Evolutionary conservation across 2,888 invertebrate species (phyloP).

Genomic region (Allolobophora icterica): DNA sequence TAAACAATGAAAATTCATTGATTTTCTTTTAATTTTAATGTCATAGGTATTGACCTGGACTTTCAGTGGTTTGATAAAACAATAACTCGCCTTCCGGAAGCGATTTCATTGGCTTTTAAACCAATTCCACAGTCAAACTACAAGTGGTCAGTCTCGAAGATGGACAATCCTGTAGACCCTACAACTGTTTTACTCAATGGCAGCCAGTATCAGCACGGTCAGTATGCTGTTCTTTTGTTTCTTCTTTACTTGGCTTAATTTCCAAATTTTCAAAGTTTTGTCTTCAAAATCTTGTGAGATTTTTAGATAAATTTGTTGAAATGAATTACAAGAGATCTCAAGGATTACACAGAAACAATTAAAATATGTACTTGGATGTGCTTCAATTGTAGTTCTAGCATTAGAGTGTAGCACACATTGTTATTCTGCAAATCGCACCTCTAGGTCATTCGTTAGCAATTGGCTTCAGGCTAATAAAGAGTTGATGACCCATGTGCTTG

Average conservation of each 20-base stretch:
- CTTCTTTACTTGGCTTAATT: neutral
- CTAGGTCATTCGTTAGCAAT: neutral
- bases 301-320: neutral
- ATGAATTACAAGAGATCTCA: neutral
- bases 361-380: neutral
- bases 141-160: conserved; percentile 53
- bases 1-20: neutral
- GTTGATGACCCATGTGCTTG: neutral
- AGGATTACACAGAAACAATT: neutral
- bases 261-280: neutral
- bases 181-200: conserved; percentile 56
- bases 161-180: conserved; percentile 56
- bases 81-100: conserved; percentile 58
- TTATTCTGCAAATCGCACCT: neutral
- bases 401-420: neutral
- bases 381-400: neutral
- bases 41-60: conserved; percentile 53
- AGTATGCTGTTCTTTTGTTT: conserved; percentile 32
- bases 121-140: conserved; percentile 45
- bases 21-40: neutral
- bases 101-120: conserved; percentile 54
- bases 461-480: neutral
- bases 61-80: conserved; percentile 57
- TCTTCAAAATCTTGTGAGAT: neutral
- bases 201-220: conserved; percentile 59